phyloP scores from a whole-genome alignment of 2,113 vertebrate genomes.

The Marcusenius ussheri region DNA sequence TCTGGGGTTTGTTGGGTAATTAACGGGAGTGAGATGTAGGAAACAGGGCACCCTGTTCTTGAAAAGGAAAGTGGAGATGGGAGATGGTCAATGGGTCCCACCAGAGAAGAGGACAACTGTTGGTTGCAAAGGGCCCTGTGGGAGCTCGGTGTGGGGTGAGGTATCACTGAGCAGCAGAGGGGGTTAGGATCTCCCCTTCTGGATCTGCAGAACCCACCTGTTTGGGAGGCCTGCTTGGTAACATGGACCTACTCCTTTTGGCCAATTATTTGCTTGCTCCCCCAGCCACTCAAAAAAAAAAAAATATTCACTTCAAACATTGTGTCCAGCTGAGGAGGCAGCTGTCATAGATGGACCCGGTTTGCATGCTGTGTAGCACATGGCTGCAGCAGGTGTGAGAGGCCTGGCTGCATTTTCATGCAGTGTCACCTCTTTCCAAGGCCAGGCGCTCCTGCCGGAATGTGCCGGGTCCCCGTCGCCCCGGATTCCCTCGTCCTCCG shows the following conservation, averaged over 20 bases:
- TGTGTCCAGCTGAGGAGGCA: slow-evolving; percentile 24
- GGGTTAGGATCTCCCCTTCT: background rate
- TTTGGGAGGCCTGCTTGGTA: background rate
- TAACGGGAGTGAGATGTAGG: background rate
- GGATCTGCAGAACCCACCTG: background rate
- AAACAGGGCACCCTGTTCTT: background rate
- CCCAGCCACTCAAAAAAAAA: background rate
- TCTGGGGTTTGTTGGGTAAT: background rate
- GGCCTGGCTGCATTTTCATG: slow-evolving; percentile 18
- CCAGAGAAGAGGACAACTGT: background rate
- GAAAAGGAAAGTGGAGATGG: slow-evolving; percentile 2
- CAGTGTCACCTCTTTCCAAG: slow-evolving; percentile 38
- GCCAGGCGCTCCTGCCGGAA: slow-evolving; percentile 31
- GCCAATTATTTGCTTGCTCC: background rate
- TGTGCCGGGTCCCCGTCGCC: slow-evolving; percentile 24
- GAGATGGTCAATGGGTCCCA: slow-evolving; percentile 9
- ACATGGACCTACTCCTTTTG: background rate
- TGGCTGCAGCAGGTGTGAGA: slow-evolving; percentile 32
- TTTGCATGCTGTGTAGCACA: slow-evolving; percentile 18
- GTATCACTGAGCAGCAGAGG: background rate
- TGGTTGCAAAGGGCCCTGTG: background rate
- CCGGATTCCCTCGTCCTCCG: slow-evolving; percentile 19
- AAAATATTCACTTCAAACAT: background rate
- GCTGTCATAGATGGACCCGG: slow-evolving; percentile 29
- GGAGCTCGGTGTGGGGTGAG: background rate